phyloP scores from a whole-genome alignment of 1,140 invertebrate genomes.

The Cydia amplana region DNA sequence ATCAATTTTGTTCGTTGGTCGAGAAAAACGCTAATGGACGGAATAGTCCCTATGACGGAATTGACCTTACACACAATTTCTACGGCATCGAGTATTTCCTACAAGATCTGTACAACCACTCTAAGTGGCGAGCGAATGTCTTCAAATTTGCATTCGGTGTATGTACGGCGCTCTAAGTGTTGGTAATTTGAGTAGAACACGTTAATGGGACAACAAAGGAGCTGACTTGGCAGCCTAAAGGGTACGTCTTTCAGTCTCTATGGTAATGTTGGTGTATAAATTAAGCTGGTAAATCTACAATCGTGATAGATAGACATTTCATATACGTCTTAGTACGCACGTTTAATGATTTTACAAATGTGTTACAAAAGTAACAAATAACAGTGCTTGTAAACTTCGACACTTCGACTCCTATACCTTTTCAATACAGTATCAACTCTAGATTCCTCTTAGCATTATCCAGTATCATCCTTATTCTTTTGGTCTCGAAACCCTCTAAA shows the following conservation, averaged over 20 bases:
- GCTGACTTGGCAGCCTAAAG: constrained; percentile 8
- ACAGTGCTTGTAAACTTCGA: no score
- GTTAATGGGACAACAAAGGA: constrained; percentile 30
- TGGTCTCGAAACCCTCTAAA: background rate
- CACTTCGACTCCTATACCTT: no score
- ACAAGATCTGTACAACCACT: constrained; percentile 9
- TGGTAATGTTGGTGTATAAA: constrained; percentile 14
- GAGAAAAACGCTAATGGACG: no score
- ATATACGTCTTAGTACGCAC: background rate
- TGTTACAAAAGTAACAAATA: no score
- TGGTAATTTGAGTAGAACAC: constrained; percentile 18
- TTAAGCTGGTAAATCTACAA: background rate
- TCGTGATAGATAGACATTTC: background rate
- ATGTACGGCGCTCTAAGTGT: constrained; percentile 29
- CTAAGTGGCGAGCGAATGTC: constrained; percentile 26
- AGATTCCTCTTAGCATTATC: no score
- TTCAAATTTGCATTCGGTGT: constrained; percentile 30
- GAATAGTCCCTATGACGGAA: no score
- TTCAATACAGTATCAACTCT: no score
- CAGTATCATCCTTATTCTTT: no score
- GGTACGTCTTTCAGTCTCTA: constrained; percentile 11
- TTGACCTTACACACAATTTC: no score
- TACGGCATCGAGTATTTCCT: no score
- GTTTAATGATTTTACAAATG: no score
- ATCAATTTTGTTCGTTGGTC: no score